Evolutionary conservation across 2,113 vertebrate genomes (phyloP).

Genomic region (Arenaria interpres): DNA sequence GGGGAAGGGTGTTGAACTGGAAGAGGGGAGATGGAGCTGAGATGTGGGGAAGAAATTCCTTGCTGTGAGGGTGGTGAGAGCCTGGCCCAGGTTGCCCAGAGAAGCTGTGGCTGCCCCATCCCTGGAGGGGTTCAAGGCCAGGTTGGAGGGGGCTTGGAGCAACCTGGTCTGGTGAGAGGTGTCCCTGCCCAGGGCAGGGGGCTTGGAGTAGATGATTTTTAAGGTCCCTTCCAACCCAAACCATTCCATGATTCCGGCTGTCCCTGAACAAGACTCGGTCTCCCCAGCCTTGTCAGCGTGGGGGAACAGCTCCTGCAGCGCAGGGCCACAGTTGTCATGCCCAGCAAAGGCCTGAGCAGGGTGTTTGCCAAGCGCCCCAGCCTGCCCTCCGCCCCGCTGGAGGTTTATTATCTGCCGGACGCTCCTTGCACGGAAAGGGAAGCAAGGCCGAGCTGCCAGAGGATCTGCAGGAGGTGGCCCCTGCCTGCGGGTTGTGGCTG

Average conservation of each 20-base stretch:
- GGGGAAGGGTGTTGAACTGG: neutral
- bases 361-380: neutral
- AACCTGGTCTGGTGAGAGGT: neutral
- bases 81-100: neutral
- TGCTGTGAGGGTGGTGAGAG: neutral
- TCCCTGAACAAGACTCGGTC: neutral
- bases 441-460: neutral
- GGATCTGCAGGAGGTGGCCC: neutral
- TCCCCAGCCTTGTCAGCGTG: no score
- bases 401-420: neutral
- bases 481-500: neutral
- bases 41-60: neutral
- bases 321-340: neutral
- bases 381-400: neutral
- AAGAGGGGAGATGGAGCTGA: neutral
- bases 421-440: neutral
- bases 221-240: neutral
- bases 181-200: neutral
- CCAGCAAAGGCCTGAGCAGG: neutral
- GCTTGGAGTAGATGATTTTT: neutral
- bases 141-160: neutral
- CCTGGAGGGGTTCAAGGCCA: neutral
- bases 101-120: neutral
- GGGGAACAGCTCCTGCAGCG: neutral
- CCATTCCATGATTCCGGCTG: neutral